phyloP scores from a whole-genome alignment of 2,888 invertebrate genomes.

The Cepaea hortensis region DNA sequence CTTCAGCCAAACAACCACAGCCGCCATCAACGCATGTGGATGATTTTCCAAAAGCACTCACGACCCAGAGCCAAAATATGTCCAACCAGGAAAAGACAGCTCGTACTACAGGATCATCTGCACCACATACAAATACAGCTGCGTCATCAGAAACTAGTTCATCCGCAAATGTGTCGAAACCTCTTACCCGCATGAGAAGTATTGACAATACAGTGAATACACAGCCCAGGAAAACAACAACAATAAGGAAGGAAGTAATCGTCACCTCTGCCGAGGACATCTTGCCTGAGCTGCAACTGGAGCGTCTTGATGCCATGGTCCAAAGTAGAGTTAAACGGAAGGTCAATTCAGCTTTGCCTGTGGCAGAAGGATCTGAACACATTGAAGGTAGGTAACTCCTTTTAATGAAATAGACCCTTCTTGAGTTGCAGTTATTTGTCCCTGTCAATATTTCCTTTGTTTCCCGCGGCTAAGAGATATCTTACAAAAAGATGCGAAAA shows the following conservation, averaged over 20 bases:
- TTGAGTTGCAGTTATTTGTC: neutral
- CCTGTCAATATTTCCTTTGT: too few relatives aligned
- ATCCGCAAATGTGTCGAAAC: too few relatives aligned
- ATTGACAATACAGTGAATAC: slow-evolving; percentile 55
- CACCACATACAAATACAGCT: neutral
- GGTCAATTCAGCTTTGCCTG: slow-evolving; percentile 21
- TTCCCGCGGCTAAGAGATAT: too few relatives aligned
- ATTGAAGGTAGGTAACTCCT: slow-evolving; percentile 1
- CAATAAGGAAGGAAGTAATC: neutral
- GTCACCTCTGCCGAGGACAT: slow-evolving; percentile 54
- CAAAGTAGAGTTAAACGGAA: slow-evolving; percentile 59
- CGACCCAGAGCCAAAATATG: neutral
- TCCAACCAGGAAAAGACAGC: neutral
- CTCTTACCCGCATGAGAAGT: neutral
- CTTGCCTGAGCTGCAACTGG: slow-evolving; percentile 60
- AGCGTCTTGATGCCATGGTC: slow-evolving; percentile 61
- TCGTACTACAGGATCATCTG: neutral
- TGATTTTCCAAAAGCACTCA: neutral
- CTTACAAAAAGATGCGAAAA: too few relatives aligned
- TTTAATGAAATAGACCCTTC: neutral
- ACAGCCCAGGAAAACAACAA: slow-evolving; percentile 45
- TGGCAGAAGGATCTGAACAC: neutral
- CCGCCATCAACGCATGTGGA: too few relatives aligned
- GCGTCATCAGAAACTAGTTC: neutral
- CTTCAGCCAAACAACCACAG: slow-evolving; percentile 8